Conservation (phyloP, 2,888 invertebrate species). For the Smittia aterrima region DNA sequence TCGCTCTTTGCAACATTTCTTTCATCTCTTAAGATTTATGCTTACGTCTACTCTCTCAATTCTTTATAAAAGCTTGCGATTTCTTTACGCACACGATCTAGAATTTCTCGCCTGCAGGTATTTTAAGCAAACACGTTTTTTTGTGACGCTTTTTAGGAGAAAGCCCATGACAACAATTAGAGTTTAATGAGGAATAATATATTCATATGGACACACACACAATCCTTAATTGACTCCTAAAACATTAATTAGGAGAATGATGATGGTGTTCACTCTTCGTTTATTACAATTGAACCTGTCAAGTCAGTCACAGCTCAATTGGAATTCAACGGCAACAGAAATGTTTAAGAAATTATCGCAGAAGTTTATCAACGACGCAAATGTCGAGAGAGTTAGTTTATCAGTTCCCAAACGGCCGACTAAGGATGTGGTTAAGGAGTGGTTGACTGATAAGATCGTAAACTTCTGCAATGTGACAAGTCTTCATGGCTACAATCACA, state of each 20-base stretch:
- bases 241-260: too few species aligned
- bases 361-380: constrained; percentile 11
- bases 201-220: too few species aligned
- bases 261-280: too few species aligned
- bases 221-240: too few species aligned
- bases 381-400: neutral
- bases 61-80: neutral
- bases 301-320: neutral
- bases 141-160: too few species aligned
- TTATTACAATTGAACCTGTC: too few species aligned
- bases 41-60: neutral
- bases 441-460: constrained; percentile 49
- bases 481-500: constrained; percentile 61
- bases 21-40: neutral
- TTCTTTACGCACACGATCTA: too few species aligned
- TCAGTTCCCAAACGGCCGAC: neutral
- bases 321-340: neutral
- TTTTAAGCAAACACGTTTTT: too few species aligned
- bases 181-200: too few species aligned
- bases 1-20: neutral
- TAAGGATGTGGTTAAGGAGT: constrained; percentile 43
- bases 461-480: constrained; percentile 68
- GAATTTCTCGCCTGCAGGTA: too few species aligned
- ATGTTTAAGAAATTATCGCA: constrained; percentile 28
- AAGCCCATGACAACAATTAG: too few species aligned